Base-by-base conservation (phyloP, 2,797 vertebrate species). In the Eulemur albifrons region DNA sequence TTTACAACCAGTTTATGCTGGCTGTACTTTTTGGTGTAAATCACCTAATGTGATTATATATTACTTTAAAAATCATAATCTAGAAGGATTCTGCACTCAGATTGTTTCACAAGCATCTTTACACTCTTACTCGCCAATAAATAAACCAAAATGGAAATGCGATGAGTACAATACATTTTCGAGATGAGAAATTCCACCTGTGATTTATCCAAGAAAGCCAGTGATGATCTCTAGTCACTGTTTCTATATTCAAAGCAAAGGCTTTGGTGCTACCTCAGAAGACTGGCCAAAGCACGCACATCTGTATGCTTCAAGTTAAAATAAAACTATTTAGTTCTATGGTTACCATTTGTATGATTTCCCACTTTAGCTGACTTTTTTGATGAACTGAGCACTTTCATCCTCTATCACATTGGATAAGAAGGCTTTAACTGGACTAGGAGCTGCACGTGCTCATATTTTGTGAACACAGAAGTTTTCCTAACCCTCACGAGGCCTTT, bases 41-140 rank as follows among this genome's bases (percentile, higher is more conserved):
- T 87, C 43, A 72, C 20, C 30, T 83, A 75, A 79, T 45, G 9
- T 4, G 8, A 52, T 35, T 63, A 6, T 65, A 18, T 17, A 65
- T 76, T 35, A 65, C 77, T 88, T 84, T 59, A 93, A 75, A 90
- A 93, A 40, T 88, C 50, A 13, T 38, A 65, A 90, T 88, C 38
- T 59, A 45, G 8, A 95, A 76, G 14, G 27, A 72, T 70, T 48
- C 79, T 61, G 25, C 10, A 40, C 2, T n/a, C 79, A 52, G 52
- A 45, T 1, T 61, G 30, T 27, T 88, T 79, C 35, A 43, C 10
- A 45, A 52, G 50, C 30, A 54, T 72, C 69, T 93, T 96, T 61
- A 21, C 4, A 0, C 25, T 83, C 35, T 54, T 70, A 82, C 14
- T 48, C 0, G 0, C 15, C 48, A 94, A 65, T n/a, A 86, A 50